Evolutionary conservation across 2,888 invertebrate species (phyloP).

Genomic region (Malthinus seriepunctatus): DNA sequence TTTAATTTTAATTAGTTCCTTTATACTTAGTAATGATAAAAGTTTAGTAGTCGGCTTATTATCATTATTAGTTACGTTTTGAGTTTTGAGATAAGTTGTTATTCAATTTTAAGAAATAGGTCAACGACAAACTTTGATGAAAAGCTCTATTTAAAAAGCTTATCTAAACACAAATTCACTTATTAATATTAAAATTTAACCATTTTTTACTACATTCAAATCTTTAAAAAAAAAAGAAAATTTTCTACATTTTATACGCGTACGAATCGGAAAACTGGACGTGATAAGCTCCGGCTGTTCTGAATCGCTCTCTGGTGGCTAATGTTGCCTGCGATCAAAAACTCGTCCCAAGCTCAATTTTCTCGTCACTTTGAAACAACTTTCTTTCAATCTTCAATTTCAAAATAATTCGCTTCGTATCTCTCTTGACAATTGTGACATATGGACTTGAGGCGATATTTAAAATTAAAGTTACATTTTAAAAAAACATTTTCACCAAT

Average conservation of each 20-base stretch:
- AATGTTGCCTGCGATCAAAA: slow-evolving; percentile 47
- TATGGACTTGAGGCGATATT: no score
- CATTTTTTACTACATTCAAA: slow-evolving; percentile 6
- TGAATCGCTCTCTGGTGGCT: slow-evolving; percentile 47
- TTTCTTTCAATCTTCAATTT: slow-evolving; percentile 47
- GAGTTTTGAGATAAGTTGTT: slow-evolving; percentile 14
- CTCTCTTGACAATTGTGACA: slow-evolving; percentile 41
- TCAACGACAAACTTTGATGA: slow-evolving; percentile 1
- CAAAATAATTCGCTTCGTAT: slow-evolving; percentile 38
- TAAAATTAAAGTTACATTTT: no score
- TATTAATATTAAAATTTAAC: slow-evolving; percentile 11
- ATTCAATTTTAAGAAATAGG: slow-evolving; percentile 21
- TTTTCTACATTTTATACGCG: slow-evolving; percentile 24
- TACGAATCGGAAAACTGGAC: slow-evolving; percentile 28
- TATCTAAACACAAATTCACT: slow-evolving; percentile 3
- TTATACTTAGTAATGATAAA: slow-evolving; percentile 24
- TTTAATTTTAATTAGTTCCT: slow-evolving; percentile 29
- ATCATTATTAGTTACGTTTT: slow-evolving; percentile 19
- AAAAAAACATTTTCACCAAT: no score
- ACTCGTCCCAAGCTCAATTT: slow-evolving; percentile 47
- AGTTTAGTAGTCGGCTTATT: slow-evolving; percentile 23
- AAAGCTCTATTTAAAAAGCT: not conserved
- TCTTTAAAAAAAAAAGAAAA: not conserved
- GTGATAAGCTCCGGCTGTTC: slow-evolving; percentile 33
- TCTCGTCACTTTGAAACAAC: slow-evolving; percentile 47